phyloP scores from a whole-genome alignment of 2,797 vertebrate species.

The Prunella strophiata region DNA sequence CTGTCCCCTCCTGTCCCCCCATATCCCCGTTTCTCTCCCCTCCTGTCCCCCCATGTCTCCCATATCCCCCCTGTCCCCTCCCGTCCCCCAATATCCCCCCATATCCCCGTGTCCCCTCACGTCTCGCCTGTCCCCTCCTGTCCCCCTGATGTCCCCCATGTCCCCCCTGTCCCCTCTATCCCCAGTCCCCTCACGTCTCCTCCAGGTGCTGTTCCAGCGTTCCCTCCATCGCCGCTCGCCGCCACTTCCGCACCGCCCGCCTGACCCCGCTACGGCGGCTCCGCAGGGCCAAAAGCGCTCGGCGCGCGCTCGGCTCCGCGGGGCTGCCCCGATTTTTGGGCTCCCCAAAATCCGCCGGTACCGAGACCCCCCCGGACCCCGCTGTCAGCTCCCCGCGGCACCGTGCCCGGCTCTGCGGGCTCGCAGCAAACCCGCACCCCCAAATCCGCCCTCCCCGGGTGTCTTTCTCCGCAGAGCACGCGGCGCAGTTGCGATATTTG shows the following conservation, averaged over 20 bases:
- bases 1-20: too few relatives aligned
- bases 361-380: background rate
- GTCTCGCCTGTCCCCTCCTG: too few relatives aligned
- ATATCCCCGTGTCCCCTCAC: too few relatives aligned
- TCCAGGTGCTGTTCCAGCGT: background rate
- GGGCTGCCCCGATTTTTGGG: rapidly evolving
- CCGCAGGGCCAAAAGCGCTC: background rate
- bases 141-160: too few relatives aligned
- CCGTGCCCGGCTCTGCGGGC: rapidly evolving
- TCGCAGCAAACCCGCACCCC: background rate
- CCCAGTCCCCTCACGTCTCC: background rate
- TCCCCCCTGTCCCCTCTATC: too few relatives aligned
- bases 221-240: background rate
- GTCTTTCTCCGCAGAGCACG: background rate
- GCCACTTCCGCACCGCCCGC: background rate
- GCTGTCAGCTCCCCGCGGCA: background rate
- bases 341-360: too few relatives aligned
- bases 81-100: too few relatives aligned
- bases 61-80: too few relatives aligned
- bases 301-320: rapidly evolving
- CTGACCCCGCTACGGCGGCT: background rate
- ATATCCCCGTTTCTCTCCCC: too few relatives aligned
- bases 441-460: too few relatives aligned
- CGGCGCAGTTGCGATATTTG: background rate
- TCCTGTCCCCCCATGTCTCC: too few relatives aligned